Evolutionary conservation across 2,113 vertebrate species (phyloP).

Genomic region (Ptilorrhoa leucosticta): DNA sequence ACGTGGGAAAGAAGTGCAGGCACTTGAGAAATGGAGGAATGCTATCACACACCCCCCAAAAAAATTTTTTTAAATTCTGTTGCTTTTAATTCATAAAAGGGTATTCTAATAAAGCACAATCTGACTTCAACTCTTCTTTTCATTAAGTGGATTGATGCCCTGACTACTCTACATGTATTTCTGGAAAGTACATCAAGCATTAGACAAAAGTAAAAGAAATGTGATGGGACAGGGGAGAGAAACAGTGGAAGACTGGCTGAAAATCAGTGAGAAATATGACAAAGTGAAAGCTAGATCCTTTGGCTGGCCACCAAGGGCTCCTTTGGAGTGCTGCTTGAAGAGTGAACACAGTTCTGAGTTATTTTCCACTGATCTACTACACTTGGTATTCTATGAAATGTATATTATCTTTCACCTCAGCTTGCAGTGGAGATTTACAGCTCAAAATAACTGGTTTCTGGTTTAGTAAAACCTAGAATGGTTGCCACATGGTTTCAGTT

Average conservation of each 20-base stretch:
- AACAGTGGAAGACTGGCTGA: neutral
- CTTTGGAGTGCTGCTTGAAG: neutral
- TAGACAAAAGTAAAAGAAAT: neutral
- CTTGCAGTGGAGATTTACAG: neutral
- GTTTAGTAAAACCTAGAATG: neutral
- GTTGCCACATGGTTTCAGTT: neutral
- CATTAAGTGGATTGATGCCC: neutral
- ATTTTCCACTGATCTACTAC: constrained; percentile 26
- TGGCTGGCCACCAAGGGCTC: neutral
- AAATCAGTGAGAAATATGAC: neutral
- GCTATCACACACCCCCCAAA: fast-evolving
- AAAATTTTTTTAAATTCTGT: neutral
- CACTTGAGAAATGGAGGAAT: neutral
- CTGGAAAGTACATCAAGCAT: neutral
- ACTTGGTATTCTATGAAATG: constrained; percentile 4
- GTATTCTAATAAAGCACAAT: neutral
- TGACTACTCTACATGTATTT: neutral
- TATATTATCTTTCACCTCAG: neutral
- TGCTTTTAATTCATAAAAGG: neutral
- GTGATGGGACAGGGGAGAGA: neutral
- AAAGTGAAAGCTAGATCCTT: constrained; percentile 3
- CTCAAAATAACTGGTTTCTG: constrained; percentile 11
- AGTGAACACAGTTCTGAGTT: neutral
- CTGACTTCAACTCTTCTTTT: neutral
- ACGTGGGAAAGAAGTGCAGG: neutral